phyloP scores from a whole-genome alignment of 1,140 invertebrate species.

The Drosophila persimilis region DNA sequence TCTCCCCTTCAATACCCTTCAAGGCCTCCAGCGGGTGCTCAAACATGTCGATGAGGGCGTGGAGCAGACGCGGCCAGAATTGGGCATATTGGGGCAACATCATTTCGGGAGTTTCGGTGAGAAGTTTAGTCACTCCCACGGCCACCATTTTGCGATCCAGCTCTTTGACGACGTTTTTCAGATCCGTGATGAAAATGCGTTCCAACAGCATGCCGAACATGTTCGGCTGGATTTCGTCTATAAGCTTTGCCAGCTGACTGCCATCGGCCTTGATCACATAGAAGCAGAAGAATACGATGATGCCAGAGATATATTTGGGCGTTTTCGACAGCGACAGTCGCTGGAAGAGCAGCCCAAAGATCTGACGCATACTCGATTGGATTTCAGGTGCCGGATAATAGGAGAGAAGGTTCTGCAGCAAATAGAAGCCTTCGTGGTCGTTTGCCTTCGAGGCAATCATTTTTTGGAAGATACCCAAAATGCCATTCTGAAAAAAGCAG shows the following conservation, averaged over 20 bases:
- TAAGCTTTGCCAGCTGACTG: slow-evolving; percentile 87
- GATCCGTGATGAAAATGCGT: slow-evolving; percentile 92
- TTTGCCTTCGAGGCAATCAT: slow-evolving; percentile 97
- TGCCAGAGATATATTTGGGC: slow-evolving; percentile 94
- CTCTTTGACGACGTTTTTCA: slow-evolving; percentile 92
- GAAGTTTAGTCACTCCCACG: slow-evolving; percentile 93
- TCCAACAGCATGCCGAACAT: slow-evolving; percentile 98
- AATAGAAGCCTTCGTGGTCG: slow-evolving; percentile 97
- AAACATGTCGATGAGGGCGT: slow-evolving; percentile 92
- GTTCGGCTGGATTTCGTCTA: slow-evolving; percentile 94
- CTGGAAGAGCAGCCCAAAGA: slow-evolving; percentile 96
- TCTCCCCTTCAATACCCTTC: slow-evolving; percentile 87
- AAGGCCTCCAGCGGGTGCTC: slow-evolving; percentile 94
- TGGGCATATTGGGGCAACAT: slow-evolving; percentile 58
- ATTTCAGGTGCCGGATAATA: slow-evolving; percentile 88
- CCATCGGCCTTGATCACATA: slow-evolving; percentile 92
- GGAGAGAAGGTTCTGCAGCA: slow-evolving; percentile 93
- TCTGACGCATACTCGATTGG: slow-evolving; percentile 91
- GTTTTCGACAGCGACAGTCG: slow-evolving; percentile 96
- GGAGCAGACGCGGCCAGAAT: slow-evolving; percentile 84
- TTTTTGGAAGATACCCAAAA: slow-evolving; percentile 98
- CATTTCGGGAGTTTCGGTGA: slow-evolving; percentile 88
- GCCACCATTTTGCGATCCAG: slow-evolving; percentile 95
- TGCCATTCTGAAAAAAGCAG: slow-evolving; percentile 86
- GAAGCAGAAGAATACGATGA: slow-evolving; percentile 95